phyloP scores from a whole-genome alignment of 2,888 invertebrate species.

The Drosophila anceps region DNA sequence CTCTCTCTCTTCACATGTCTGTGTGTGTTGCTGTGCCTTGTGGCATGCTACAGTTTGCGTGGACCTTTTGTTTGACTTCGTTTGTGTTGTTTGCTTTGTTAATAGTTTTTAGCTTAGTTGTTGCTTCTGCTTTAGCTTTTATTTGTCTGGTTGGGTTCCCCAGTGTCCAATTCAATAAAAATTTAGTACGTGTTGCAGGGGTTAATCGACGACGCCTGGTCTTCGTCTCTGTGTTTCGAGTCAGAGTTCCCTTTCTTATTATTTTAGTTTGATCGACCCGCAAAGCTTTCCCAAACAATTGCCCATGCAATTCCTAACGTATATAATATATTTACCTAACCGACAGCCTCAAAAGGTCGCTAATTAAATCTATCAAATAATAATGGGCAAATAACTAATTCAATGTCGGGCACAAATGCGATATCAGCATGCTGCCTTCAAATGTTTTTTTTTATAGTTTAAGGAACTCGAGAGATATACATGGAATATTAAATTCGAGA shows the following conservation, averaged over 20 bases:
- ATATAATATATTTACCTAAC: too few relatives aligned
- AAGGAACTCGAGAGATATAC: too few relatives aligned
- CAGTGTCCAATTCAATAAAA: slow-evolving; percentile 60
- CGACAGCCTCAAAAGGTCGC: too few relatives aligned
- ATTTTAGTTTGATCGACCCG: slow-evolving; percentile 7
- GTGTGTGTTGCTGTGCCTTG: not conserved
- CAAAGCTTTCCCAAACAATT: not conserved
- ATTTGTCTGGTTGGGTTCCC: slow-evolving; percentile 24
- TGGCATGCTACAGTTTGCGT: slow-evolving; percentile 39
- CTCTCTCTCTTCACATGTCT: not conserved
- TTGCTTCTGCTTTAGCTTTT: slow-evolving; percentile 13
- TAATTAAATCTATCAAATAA: too few relatives aligned
- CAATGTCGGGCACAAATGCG: too few relatives aligned
- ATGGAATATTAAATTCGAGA: too few relatives aligned
- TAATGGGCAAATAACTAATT: too few relatives aligned
- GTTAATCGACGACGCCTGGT: slow-evolving; percentile 45
- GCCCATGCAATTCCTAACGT: not conserved
- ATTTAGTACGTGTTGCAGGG: slow-evolving; percentile 61
- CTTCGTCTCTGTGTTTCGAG: not conserved
- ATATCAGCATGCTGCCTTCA: too few relatives aligned
- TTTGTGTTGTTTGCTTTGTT: slow-evolving; percentile 59
- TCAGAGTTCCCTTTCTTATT: not conserved
- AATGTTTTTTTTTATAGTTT: too few relatives aligned
- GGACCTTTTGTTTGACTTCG: slow-evolving; percentile 39
- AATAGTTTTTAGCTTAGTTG: slow-evolving; percentile 54